Evolutionary conservation across 2,113 vertebrate species (phyloP), one percentile per base, ranked within the genome.

Genomic region (Callipepla californica): DNA sequence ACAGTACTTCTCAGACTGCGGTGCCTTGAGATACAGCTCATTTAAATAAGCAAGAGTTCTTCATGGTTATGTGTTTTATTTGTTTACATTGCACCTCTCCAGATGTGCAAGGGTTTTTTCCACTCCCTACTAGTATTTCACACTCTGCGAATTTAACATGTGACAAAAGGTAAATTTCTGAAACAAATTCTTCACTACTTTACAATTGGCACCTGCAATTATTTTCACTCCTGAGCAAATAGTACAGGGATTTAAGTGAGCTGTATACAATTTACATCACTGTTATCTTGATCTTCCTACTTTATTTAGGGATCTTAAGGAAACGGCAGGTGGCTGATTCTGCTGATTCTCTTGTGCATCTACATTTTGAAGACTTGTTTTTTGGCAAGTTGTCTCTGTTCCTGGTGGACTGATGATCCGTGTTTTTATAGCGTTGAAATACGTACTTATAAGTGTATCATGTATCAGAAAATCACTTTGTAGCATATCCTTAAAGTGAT

Each of bases 241-340:
- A 72, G 45, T 79, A 2, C 38, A 58, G 72, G 51, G 85, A 22
- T 82, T 91, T 83, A 88, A 84, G 80, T 94, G 61, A 70, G 51
- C 57, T 89, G 51, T 74, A 77, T 50, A 53, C 42, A 47, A 67
- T 90, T 92, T 88, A 47, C 73, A 94, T 34, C 63, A 68, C 68
- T 65, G 58, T 90, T 65, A 32, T 88, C 73, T 78, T 80, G 53
- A 80, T 92, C 76, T 86, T 95, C 61, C 59, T 0, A 6, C 65
- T 86, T 90, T 83, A 77, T 80, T 94, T 88, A 51, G 73, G 25
- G 18, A 47, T 85, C 80, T 88, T 90, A 80, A 88, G 74, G 65
- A 78, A 93, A 92, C 58, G 30, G 18, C 61, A 92, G 42, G 51
- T 91, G 75, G 26, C 59, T 90, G 55, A 44, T 94, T 20, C 42